phyloP scores from a whole-genome alignment of 2,113 vertebrate genomes.

The Laticauda colubrina region DNA sequence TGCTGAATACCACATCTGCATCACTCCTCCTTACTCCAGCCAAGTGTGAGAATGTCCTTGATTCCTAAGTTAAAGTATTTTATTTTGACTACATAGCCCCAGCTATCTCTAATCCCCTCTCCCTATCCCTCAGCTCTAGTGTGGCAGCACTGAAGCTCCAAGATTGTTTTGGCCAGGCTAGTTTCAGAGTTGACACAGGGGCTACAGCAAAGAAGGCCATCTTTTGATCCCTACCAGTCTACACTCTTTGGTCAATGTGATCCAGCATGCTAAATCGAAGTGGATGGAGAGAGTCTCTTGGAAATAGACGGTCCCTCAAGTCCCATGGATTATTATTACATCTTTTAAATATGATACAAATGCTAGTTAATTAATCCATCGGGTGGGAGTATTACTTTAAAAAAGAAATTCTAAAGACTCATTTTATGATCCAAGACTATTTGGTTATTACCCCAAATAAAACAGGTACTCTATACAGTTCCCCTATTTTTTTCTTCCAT shows the following conservation, averaged over 20 bases:
- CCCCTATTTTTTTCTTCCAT: constrained; percentile 51
- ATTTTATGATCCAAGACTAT: background rate
- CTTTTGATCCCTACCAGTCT: background rate
- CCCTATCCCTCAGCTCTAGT: too few relatives aligned
- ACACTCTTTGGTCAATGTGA: background rate
- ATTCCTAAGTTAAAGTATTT: too few relatives aligned
- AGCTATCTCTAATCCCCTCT: too few relatives aligned
- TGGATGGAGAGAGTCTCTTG: background rate
- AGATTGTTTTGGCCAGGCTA: too few relatives aligned
- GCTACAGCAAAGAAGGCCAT: background rate
- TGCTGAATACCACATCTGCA: too few relatives aligned
- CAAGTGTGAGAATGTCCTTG: too few relatives aligned
- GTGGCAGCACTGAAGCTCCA: too few relatives aligned
- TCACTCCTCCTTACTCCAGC: too few relatives aligned
- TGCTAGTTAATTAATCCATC: background rate
- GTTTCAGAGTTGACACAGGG: too few relatives aligned
- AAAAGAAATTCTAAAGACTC: background rate
- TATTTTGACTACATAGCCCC: too few relatives aligned
- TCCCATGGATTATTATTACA: background rate
- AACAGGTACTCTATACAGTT: constrained; percentile 17
- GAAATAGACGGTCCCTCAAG: background rate
- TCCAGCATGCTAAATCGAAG: background rate
- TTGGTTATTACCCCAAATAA: constrained; percentile 28
- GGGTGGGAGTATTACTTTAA: background rate
- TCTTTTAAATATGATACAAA: background rate